Percentiles rank a stretch among this genome's conserved stretches.
These are phyloP conservation scores for Hippocampus zosterae DNA, from an alignment of 2,113 vertebrate genomes.

Conservation along the genomic window DNA sequence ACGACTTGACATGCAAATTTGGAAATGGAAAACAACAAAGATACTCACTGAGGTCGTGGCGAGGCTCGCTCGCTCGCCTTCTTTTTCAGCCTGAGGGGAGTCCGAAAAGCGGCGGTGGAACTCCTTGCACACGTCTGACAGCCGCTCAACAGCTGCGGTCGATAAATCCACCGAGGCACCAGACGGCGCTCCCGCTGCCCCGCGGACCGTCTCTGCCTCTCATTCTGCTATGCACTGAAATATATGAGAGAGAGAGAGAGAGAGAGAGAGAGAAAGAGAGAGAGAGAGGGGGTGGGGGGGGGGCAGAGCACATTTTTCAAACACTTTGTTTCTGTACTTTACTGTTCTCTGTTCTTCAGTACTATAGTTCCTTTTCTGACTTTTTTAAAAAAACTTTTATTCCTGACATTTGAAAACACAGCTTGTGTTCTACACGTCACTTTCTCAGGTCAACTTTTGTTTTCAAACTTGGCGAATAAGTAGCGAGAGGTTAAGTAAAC, in stretches of 20 bases:
- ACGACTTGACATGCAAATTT: background rate
- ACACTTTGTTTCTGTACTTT: no score
- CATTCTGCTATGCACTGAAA: conserved; percentile 4
- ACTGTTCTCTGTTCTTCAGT: no score
- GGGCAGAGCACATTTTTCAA: background rate
- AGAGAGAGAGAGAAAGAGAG: background rate
- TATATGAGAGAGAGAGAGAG: conserved; percentile 3
- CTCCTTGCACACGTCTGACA: conserved; percentile 67
- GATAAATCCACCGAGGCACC: conserved; percentile 70
- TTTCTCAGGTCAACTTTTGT: no score
- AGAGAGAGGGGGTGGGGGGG: background rate
- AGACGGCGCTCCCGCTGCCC: conserved; percentile 54
- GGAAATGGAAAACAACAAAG: background rate
- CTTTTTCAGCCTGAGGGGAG: conserved; percentile 35
- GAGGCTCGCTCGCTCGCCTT: conserved; percentile 4
- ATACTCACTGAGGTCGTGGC: conserved; percentile 63
- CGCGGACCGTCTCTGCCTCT: conserved; percentile 9
- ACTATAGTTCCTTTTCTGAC: no score
- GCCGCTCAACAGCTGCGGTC: conserved; percentile 76
- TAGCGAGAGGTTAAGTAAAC: no score
- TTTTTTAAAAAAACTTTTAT: no score
- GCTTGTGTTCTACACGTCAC: no score
- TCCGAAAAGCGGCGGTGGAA: conserved; percentile 43
- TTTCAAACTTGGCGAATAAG: no score
- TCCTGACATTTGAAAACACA: no score